Evolutionary conservation across 1,140 invertebrate genomes (phyloP), one percentile per base, ranked within the genome.

Genomic region (Coelopa frigida): DNA sequence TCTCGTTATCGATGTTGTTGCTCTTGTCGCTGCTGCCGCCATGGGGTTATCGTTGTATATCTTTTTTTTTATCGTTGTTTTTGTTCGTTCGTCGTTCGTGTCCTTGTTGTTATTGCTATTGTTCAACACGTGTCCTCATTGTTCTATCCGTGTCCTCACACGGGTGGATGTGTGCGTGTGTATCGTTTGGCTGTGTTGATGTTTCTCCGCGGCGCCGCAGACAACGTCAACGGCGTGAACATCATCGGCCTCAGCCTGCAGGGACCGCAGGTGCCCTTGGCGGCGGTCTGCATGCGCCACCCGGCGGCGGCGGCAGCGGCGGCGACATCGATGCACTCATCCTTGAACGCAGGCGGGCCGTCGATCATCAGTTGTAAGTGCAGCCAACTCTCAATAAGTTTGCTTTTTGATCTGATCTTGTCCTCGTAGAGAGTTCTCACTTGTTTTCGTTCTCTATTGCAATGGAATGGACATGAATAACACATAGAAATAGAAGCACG

Each of bases 151-250:
- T n/a, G n/a, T n/a, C n/a, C n/a, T n/a, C n/a, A n/a, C n/a, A n/a
- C n/a, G n/a, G n/a, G n/a, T n/a, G n/a, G n/a, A n/a, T n/a, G n/a
- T n/a, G n/a, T 29, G 27, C 14, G 14, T 29, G 27, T 29, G 27
- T 29, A 10, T 29, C 27, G 27, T 29, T 29, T 8, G 8, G 8
- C 27, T 8, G 14, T 29, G 38, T 40, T 14, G 21, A 18, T 2
- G n/a, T n/a, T n/a, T n/a, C n/a, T n/a, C n/a, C n/a, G n/a, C n/a
- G n/a, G n/a, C n/a, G n/a, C n/a, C 12, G 29, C 64, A 78, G 70
- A 78, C 68, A 81, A 78, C 57, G 76, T 79, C 12, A 81, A 83
- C 55, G 80, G 81, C 21, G 78, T 84, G 64, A 83, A 83, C 61
- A 79, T 82, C 66, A 80, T 82, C 55, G 79, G 80, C 47, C 61